Conservation (phyloP, 2,888 invertebrate genomes). For the Amblyteles armatorius region DNA sequence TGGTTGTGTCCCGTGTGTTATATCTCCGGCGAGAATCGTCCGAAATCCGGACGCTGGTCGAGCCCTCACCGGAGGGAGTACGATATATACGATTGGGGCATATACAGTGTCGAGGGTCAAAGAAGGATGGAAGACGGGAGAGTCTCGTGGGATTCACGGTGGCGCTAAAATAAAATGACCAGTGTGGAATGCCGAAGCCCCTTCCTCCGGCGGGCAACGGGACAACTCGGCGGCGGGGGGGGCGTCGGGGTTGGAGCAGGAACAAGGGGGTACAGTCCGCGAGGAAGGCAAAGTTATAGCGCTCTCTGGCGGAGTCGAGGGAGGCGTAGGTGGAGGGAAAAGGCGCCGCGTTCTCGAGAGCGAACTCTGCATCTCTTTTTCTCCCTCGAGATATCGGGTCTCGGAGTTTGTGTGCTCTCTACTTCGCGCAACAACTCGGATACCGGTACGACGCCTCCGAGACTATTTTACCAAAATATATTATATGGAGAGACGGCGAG, state of each 20-base stretch:
- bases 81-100: slow-evolving; percentile 1
- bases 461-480: slow-evolving; percentile 25
- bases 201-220: slow-evolving; percentile 48
- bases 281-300: slow-evolving; percentile 60
- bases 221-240: slow-evolving; percentile 39
- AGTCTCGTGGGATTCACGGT: slow-evolving; percentile 74
- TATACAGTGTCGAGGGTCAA: slow-evolving; percentile 11
- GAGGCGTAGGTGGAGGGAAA: slow-evolving; percentile 42
- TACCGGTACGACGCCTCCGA: slow-evolving; percentile 60
- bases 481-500: not conserved
- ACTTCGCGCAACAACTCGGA: slow-evolving; percentile 56
- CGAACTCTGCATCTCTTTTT: slow-evolving; percentile 4
- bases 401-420: not conserved
- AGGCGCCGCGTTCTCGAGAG: slow-evolving; percentile 36
- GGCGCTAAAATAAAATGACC: slow-evolving; percentile 84
- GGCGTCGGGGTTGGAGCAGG: slow-evolving; percentile 21
- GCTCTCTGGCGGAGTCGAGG: slow-evolving; percentile 46
- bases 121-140: slow-evolving; percentile 31
- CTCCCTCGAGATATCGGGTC: not conserved
- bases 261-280: not conserved
- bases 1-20: slow-evolving; percentile 21
- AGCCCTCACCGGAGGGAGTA: not conserved
- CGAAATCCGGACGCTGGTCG: slow-evolving; percentile 45
- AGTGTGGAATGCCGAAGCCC: slow-evolving; percentile 80
- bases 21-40: slow-evolving; percentile 46